Evolutionary conservation across 1,140 invertebrate species (phyloP).

Genomic region (Aphis gossypii): DNA sequence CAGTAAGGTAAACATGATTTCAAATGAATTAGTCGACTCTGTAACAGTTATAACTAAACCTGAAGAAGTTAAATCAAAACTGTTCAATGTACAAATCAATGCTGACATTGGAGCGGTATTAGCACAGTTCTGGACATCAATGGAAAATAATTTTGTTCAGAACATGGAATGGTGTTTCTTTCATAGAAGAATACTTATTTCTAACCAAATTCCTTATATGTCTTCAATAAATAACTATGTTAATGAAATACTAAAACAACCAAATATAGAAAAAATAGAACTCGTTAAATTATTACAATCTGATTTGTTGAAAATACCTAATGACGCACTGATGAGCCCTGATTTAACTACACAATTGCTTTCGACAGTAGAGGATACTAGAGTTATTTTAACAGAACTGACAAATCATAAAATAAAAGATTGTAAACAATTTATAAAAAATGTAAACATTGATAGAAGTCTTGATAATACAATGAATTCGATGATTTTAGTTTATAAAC

Average conservation of each 20-base stretch:
- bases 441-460: not conserved
- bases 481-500: not conserved
- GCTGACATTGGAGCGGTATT: not conserved
- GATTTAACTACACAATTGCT: not conserved
- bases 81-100: not conserved
- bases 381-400: not conserved
- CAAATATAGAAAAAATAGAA: not conserved
- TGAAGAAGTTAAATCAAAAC: not conserved
- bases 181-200: conserved; percentile 31
- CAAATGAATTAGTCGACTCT: not conserved
- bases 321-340: not conserved
- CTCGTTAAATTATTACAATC: conserved; percentile 14
- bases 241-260: not conserved
- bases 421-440: not conserved
- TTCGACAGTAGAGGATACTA: not conserved
- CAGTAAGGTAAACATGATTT: not conserved
- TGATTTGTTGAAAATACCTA: not conserved
- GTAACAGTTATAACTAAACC: not conserved
- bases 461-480: conserved; percentile 12
- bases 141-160: not conserved
- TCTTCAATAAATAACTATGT: not conserved
- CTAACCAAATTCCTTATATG: not conserved
- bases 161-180: conserved; percentile 33
- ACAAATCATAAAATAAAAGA: conserved; percentile 32
- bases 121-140: not conserved